Percentiles rank a stretch among this genome's conserved stretches.
Evolutionary conservation across 2,797 vertebrate species (phyloP).

Genomic region (Oryzias dopingdopingensis): DNA sequence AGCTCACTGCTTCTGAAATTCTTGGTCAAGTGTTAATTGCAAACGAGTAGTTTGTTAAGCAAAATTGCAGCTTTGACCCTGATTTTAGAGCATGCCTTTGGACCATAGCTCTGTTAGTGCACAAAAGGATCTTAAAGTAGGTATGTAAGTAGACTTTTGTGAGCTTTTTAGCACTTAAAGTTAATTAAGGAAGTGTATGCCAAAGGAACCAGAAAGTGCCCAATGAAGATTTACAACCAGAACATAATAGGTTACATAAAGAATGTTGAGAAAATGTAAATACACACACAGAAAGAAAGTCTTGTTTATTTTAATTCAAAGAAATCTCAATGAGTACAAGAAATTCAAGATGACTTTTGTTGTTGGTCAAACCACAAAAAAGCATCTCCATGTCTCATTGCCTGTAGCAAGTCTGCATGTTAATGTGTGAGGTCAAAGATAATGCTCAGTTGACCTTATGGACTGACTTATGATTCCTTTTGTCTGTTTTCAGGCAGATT

Average conservation of each 20-base stretch:
- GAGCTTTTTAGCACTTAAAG: constrained; percentile 1
- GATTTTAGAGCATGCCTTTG: constrained; percentile 24
- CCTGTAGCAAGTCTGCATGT: background rate
- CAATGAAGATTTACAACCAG: background rate
- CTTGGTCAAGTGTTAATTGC: constrained; percentile 30
- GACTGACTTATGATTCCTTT: background rate
- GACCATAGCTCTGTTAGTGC: constrained; percentile 1
- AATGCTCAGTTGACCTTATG: background rate
- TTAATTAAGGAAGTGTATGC: background rate
- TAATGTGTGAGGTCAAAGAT: background rate
- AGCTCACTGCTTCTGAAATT: constrained; percentile 49
- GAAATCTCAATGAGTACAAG: no score
- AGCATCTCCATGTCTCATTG: background rate
- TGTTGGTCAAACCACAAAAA: background rate
- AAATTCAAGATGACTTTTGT: no score
- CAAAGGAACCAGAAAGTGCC: background rate
- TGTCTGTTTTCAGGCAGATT: constrained; percentile 3
- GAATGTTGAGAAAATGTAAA: background rate
- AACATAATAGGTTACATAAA: background rate
- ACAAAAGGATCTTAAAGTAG: constrained; percentile 22
- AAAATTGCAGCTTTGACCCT: constrained; percentile 21
- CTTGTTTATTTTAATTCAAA: no score
- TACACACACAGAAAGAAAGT: background rate
- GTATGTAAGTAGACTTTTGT: background rate
- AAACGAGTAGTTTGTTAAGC: constrained; percentile 40